Evolutionary conservation across 1,140 invertebrate genomes (phyloP).

Genomic region (Brachionus asplanchnoidis): DNA sequence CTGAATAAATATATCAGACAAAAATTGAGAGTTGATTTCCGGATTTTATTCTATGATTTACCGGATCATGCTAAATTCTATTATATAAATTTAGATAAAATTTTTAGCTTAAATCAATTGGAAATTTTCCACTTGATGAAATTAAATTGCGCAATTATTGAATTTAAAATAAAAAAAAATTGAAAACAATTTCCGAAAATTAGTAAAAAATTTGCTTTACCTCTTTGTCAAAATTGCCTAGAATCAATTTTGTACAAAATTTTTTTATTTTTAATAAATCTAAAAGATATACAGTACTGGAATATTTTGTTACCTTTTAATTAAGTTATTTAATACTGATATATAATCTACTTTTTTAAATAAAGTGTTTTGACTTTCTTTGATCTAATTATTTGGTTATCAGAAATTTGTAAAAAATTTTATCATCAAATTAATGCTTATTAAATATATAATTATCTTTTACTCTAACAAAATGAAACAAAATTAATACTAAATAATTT

Average conservation of each 20-base stretch:
- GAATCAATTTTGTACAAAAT: too few species aligned
- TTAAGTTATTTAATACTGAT: too few species aligned
- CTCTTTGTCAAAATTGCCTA: not conserved
- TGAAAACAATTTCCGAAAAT: not conserved
- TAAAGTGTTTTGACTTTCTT: too few species aligned
- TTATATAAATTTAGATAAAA: not conserved
- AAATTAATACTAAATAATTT: not conserved
- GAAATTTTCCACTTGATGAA: not conserved
- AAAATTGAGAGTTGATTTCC: not conserved
- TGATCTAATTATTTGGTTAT: too few species aligned
- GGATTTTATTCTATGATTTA: not conserved
- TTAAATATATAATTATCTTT: too few species aligned
- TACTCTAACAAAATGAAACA: not conserved
- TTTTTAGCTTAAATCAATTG: not conserved
- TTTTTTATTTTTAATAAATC: too few species aligned
- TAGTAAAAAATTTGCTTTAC: not conserved
- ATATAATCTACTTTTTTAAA: too few species aligned
- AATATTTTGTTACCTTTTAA: too few species aligned
- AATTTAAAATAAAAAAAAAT: not conserved
- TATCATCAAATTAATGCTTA: too few species aligned
- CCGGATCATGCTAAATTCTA: not conserved
- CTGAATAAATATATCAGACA: not conserved
- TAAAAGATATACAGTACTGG: too few species aligned
- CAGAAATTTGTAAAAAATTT: too few species aligned
- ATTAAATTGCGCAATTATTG: not conserved